Conservation (phyloP, 2,888 invertebrate genomes). For the Acanthosepion pharaonis region DNA sequence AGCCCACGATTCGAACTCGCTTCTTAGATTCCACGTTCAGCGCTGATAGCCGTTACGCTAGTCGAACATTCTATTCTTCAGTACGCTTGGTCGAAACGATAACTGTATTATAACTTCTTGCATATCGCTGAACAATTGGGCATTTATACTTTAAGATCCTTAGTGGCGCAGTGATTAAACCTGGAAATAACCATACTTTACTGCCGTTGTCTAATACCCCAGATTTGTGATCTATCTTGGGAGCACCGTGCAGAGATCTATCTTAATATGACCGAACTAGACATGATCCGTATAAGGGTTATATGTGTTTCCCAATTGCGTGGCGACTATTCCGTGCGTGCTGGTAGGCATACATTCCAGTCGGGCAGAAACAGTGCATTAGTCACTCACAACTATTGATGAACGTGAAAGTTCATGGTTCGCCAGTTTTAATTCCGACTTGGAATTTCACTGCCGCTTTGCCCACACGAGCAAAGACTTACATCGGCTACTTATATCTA, state of each 20-base stretch:
- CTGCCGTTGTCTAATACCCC: not conserved
- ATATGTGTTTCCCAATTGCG: not conserved
- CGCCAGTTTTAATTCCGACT: not conserved
- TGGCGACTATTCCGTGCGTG: not conserved
- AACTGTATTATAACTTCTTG: not conserved
- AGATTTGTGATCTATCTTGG: constrained; percentile 8
- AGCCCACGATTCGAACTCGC: no score
- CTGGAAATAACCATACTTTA: constrained; percentile 18
- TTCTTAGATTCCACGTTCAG: no score
- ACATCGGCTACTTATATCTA: not conserved
- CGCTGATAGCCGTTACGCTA: no score
- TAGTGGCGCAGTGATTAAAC: not conserved
- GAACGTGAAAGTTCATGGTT: not conserved
- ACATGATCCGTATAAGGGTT: not conserved
- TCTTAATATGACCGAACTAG: not conserved
- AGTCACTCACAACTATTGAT: not conserved
- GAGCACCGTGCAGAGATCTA: not conserved
- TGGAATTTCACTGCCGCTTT: not conserved
- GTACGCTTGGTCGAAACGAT: not conserved
- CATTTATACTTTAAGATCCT: not conserved
- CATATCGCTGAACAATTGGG: not conserved
- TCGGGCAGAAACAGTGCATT: not conserved
- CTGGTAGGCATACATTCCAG: not conserved
- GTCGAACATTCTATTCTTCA: no score
- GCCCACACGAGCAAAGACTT: not conserved